phyloP scores from a whole-genome alignment of 2,888 invertebrate species.

The Aethes cnicana region DNA sequence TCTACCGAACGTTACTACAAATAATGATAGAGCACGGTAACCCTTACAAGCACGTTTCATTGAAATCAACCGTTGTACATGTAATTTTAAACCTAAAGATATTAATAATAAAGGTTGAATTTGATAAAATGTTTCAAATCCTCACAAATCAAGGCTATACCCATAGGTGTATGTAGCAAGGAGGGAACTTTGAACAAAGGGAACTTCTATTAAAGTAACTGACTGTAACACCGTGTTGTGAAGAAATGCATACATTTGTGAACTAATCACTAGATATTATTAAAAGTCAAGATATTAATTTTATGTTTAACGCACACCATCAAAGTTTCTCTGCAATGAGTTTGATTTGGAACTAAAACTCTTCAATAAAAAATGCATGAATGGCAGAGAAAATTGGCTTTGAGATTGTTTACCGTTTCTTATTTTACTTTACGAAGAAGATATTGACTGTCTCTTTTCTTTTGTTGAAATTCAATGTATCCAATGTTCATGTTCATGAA shows the following conservation, averaged over 20 bases:
- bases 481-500: no score
- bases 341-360: no score
- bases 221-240: conserved; percentile 43
- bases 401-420: no score
- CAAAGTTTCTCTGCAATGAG: no score
- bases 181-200: conserved; percentile 46
- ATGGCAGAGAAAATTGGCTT: no score
- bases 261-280: no score
- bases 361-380: no score
- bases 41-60: conserved; percentile 4
- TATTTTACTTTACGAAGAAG: no score
- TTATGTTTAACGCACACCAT: no score
- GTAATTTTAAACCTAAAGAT: neutral
- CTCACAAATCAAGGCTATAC: conserved; percentile 43
- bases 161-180: conserved; percentile 38
- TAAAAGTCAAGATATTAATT: no score
- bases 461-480: no score
- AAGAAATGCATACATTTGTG: neutral
- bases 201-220: conserved; percentile 39
- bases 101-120: neutral
- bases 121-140: conserved; percentile 25
- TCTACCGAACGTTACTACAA: conserved; percentile 14
- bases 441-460: no score
- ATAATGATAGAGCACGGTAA: conserved; percentile 23
- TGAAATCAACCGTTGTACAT: neutral